phyloP scores from a whole-genome alignment of 2,888 invertebrate species.

The Eurytoma californica region DNA sequence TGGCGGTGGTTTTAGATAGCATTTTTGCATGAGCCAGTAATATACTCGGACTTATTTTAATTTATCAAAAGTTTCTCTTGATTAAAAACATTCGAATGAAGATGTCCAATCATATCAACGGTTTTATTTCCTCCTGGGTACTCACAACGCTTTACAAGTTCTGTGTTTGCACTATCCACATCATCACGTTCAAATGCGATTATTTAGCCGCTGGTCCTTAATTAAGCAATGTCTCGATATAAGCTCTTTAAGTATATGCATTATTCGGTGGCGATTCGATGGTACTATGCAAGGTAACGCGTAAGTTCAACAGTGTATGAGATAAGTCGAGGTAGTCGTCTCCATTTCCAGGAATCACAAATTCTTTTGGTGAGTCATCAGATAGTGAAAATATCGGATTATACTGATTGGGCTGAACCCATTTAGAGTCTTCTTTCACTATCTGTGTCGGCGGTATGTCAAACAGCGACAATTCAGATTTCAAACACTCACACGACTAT shows the following conservation, averaged over 20 bases:
- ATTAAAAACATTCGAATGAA: too few relatives aligned
- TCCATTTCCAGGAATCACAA: slow-evolving; percentile 58
- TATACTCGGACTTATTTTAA: too few relatives aligned
- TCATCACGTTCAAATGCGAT: too few relatives aligned
- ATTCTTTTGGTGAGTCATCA: slow-evolving; percentile 60
- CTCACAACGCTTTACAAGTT: too few relatives aligned
- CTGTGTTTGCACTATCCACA: too few relatives aligned
- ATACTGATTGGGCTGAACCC: slow-evolving; percentile 61
- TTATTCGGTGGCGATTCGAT: not conserved
- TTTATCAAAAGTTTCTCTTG: too few relatives aligned
- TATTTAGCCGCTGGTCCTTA: too few relatives aligned
- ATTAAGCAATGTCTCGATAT: not conserved
- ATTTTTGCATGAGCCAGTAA: too few relatives aligned
- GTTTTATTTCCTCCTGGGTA: too few relatives aligned
- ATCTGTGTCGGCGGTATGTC: slow-evolving; percentile 60
- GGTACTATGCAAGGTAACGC: slow-evolving; percentile 43
- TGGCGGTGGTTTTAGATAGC: slow-evolving; percentile 55
- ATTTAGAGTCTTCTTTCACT: slow-evolving; percentile 57
- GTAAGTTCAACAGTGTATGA: slow-evolving; percentile 57
- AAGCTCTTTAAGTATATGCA: not conserved
- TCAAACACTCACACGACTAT: not conserved
- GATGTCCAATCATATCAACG: too few relatives aligned
- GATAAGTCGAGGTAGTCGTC: slow-evolving; percentile 62
- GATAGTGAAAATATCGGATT: slow-evolving; percentile 57
- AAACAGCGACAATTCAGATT: too few relatives aligned